Evolutionary conservation across 1,140 invertebrate genomes (phyloP).

Genomic region (Zaprionus lachaisei): DNA sequence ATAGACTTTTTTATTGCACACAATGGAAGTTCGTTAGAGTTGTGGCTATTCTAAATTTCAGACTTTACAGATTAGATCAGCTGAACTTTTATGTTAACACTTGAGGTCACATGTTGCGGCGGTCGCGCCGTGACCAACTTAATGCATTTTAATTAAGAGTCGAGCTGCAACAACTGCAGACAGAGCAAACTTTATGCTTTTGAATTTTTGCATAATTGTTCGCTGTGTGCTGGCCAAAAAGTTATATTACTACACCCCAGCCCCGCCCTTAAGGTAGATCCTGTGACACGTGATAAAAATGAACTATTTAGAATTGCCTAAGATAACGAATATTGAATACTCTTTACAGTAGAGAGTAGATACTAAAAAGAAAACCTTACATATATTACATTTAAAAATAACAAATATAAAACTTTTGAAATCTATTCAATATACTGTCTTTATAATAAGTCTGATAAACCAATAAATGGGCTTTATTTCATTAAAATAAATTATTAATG

Average conservation of each 20-base stretch:
- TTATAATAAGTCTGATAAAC: no score
- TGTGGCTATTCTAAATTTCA: slow-evolving; percentile 30
- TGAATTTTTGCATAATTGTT: slow-evolving; percentile 55
- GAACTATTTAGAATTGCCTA: slow-evolving; percentile 8
- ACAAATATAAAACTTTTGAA: no score
- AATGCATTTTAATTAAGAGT: slow-evolving; percentile 66
- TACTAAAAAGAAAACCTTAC: neutral
- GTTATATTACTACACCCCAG: slow-evolving; percentile 3
- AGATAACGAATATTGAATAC: slow-evolving; percentile 16
- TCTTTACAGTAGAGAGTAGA: neutral
- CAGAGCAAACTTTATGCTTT: slow-evolving; percentile 55
- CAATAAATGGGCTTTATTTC: neutral
- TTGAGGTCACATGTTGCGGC: slow-evolving; percentile 52
- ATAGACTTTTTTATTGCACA: slow-evolving; percentile 1
- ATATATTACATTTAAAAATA: neutral
- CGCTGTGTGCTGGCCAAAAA: slow-evolving; percentile 25
- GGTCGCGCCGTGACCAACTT: slow-evolving; percentile 41
- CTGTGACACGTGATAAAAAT: slow-evolving; percentile 28
- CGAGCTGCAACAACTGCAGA: slow-evolving; percentile 35
- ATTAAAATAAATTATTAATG: neutral
- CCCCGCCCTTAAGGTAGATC: neutral
- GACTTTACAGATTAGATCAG: slow-evolving; percentile 40
- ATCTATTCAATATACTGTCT: no score
- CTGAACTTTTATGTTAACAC: slow-evolving; percentile 46
- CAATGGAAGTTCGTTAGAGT: slow-evolving; percentile 41